A percentile compares a stretch with the other conserved stretches of the same genome.
Conservation (phyloP, 2,797 vertebrate genomes). For the Myripristis jacobus region DNA sequence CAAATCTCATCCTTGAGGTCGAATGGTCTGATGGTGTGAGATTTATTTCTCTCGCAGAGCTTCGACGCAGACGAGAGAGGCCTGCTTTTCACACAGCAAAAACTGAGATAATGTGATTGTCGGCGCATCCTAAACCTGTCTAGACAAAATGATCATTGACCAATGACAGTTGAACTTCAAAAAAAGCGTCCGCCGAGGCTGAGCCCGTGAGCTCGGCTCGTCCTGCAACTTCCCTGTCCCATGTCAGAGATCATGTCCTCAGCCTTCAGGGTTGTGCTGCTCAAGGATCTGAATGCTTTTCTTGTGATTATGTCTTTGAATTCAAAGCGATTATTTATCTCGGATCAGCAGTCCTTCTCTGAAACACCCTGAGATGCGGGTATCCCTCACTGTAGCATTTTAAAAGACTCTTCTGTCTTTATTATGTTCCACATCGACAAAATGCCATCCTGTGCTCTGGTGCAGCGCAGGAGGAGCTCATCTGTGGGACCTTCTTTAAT, state of each 20-base stretch:
- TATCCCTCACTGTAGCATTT: slow-evolving; percentile 65
- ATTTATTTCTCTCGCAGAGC: slow-evolving; percentile 13
- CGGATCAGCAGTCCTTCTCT: slow-evolving; percentile 10
- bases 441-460: slow-evolving; percentile 29
- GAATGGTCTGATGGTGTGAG: slow-evolving; percentile 7
- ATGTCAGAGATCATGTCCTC: slow-evolving; percentile 32
- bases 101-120: slow-evolving; percentile 35
- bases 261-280: slow-evolving; percentile 11
- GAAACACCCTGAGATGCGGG: slow-evolving; percentile 30
- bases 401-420: slow-evolving; percentile 33
- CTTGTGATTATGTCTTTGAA: slow-evolving; percentile 37
- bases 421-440: slow-evolving; percentile 21
- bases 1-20: slow-evolving; percentile 16
- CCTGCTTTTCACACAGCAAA: slow-evolving; percentile 2
- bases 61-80: slow-evolving; percentile 5
- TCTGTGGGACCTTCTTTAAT: slow-evolving; percentile 14
- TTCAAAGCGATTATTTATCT: slow-evolving; percentile 17
- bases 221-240: slow-evolving; percentile 21
- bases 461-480: slow-evolving; percentile 16
- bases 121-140: slow-evolving; percentile 33
- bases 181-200: slow-evolving; percentile 28
- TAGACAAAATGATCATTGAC: slow-evolving; percentile 5
- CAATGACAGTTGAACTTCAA: slow-evolving; percentile 14
- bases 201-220: slow-evolving; percentile 8
- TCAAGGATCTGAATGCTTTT: slow-evolving; percentile 31